phyloP scores from a whole-genome alignment of 2,113 vertebrate genomes.

The Sminthopsis crassicaudata region DNA sequence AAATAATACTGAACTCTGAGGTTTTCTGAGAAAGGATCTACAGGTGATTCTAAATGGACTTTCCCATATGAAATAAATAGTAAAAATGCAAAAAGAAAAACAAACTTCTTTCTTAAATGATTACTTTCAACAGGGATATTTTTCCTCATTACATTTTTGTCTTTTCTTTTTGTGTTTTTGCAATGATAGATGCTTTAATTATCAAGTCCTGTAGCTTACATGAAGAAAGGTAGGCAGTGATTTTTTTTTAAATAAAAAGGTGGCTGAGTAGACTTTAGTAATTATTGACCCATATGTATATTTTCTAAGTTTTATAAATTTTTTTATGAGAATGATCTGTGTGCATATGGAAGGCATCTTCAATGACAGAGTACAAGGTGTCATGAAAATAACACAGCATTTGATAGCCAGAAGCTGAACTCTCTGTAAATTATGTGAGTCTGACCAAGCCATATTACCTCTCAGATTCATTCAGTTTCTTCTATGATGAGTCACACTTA shows the following conservation, averaged over 20 bases:
- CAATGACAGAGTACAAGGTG: not conserved
- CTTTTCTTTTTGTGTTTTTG: not conserved
- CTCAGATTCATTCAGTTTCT: not conserved
- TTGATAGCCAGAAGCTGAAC: not conserved
- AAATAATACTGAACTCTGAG: not conserved
- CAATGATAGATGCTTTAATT: not conserved
- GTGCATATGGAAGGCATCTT: not conserved
- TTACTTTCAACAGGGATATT: not conserved
- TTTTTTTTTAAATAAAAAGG: not conserved
- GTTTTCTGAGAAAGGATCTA: not conserved
- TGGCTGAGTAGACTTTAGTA: not conserved
- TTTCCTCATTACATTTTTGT: not conserved
- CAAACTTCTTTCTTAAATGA: not conserved
- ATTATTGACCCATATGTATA: not conserved
- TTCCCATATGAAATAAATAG: not conserved
- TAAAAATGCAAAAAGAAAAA: not conserved
- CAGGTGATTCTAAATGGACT: not conserved
- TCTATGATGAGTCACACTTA: not conserved
- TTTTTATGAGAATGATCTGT: not conserved
- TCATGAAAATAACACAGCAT: not conserved
- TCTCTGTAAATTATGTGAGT: not conserved
- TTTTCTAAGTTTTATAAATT: not conserved
- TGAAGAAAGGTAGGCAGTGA: not conserved
- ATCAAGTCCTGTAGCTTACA: not conserved
- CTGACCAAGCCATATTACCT: not conserved